phyloP scores from a whole-genome alignment of 2,888 invertebrate species.

The Lacanobia wlatinum region DNA sequence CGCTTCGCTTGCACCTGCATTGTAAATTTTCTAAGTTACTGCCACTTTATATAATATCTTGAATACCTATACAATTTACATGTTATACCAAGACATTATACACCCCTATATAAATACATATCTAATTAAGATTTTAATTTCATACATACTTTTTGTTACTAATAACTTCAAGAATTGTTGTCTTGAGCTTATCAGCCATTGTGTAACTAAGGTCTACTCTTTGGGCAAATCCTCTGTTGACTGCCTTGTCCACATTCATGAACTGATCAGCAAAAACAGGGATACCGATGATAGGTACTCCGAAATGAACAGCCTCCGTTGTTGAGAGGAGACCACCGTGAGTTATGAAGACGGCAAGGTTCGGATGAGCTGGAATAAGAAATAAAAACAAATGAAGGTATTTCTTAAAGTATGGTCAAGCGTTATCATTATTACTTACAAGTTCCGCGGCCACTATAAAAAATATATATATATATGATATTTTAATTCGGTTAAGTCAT shows the following conservation, averaged over 20 bases:
- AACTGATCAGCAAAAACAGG: slow-evolving; percentile 77
- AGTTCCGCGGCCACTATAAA: neutral
- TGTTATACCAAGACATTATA: no score
- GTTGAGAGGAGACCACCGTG: slow-evolving; percentile 77
- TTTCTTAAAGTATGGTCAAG: neutral
- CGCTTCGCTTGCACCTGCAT: no score
- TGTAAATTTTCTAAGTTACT: no score
- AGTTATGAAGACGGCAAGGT: slow-evolving; percentile 72
- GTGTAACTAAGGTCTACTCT: slow-evolving; percentile 69
- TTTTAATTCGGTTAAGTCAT: no score
- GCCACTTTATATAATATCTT: no score
- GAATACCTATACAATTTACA: no score
- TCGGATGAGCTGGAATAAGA: slow-evolving; percentile 73
- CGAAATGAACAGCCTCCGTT: slow-evolving; percentile 74
- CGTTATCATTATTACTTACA: neutral
- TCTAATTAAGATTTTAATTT: neutral
- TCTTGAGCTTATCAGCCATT: slow-evolving; percentile 65
- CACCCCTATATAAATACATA: no score
- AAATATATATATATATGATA: no score
- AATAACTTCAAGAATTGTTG: slow-evolving; percentile 66
- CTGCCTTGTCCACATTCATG: slow-evolving; percentile 69
- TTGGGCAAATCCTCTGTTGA: slow-evolving; percentile 70
- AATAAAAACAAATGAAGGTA: neutral
- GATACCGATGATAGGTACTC: slow-evolving; percentile 76
- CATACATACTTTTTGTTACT: slow-evolving; percentile 66